phyloP scores from a whole-genome alignment of 2,797 vertebrate species.

The Pantherophis vulpinus region DNA sequence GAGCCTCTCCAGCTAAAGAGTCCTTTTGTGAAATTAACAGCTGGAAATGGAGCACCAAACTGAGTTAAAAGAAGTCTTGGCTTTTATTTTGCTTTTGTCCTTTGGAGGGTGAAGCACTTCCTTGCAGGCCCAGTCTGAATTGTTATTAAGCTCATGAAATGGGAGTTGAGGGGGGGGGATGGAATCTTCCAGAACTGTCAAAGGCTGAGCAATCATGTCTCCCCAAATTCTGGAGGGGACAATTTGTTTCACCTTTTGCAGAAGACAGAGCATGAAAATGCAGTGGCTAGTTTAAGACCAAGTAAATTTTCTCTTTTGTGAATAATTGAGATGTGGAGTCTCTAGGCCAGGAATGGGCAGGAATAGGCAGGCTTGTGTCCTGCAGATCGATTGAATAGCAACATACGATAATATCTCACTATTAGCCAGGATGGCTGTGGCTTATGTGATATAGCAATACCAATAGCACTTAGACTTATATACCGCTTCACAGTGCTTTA shows the following conservation, averaged over 20 bases:
- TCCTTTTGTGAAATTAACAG: neutral
- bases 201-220: neutral
- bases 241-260: neutral
- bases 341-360: neutral
- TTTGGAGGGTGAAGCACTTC: neutral
- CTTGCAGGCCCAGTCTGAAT: constrained; percentile 1
- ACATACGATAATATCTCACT: neutral
- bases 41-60: neutral
- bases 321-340: neutral
- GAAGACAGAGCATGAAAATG: neutral
- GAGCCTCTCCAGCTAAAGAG: neutral
- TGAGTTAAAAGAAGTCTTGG: constrained; percentile 15
- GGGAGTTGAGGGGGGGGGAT: neutral
- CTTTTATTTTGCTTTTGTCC: neutral
- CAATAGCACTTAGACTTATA: too few relatives aligned
- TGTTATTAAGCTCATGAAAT: constrained; percentile 27
- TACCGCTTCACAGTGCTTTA: too few relatives aligned
- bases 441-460: neutral
- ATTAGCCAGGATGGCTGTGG: neutral
- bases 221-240: neutral
- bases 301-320: neutral
- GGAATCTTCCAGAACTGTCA: constrained; percentile 14
- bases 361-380: neutral
- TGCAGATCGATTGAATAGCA: neutral
- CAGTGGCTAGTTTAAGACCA: neutral